Evolutionary conservation across 1,140 invertebrate genomes (phyloP), one percentile per base, ranked within the genome.

Genomic region (Heliconius hermathena): DNA sequence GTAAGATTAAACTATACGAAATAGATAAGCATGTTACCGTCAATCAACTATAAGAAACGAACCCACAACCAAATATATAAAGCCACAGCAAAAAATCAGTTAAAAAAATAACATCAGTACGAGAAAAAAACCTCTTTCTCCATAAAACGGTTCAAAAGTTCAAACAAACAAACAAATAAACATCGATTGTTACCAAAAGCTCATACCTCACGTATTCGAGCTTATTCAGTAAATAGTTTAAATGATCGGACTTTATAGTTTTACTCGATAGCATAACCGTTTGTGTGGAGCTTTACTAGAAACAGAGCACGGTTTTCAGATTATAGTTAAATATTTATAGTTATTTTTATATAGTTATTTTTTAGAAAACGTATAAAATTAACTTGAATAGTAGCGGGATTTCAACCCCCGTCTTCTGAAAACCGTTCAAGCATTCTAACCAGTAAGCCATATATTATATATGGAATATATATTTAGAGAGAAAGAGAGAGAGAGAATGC

Each of bases 191-290:
- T 57, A n/a, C 54, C 8, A 8, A 57, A 57, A 57, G 20, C 54
- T 36, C 29, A 71, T 36, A 36, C 29, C 38, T 71, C 71, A 71
- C 71, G 71, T 71, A 41, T n/a, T 22, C 16, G 71, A 41, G 41
- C 16, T 22, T 57, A 22, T 57, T 26, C 54, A 20, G 54, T 26
- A 57, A 57, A 57, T 57, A 73, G 71, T 73, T 41, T n/a, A 36
- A 16, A 73, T 41, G 36, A 46, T 38, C 0, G 16, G 3, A 57
- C 18, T 22, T 18, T 22, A 9, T 57, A 57, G 6, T 20, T 18
- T 57, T 57, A 57, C 54, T 18, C 52, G 52, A 54, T 6, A 22
- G n/a, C n/a, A 26, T 57, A 57, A 57, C 54, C 16, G 54, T 57
- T 57, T n/a, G 54, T 54, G 20, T 9, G 8, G 9, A 57, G 54